Conservation (phyloP, 2,888 invertebrate genomes). For the Caenorhabditis sp. region DNA sequence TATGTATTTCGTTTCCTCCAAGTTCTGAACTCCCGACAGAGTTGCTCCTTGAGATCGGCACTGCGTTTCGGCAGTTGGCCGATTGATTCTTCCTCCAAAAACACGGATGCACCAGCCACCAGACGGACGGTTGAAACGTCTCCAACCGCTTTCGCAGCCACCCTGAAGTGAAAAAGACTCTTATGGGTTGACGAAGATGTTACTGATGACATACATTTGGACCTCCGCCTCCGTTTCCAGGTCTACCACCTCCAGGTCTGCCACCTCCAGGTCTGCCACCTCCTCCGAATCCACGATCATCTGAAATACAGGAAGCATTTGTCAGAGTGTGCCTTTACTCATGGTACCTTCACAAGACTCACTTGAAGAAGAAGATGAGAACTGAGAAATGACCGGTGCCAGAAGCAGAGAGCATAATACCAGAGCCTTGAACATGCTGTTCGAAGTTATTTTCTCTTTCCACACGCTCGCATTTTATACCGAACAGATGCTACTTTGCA, state of each 20-base stretch:
- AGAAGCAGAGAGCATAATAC: not conserved
- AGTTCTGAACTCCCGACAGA: slow-evolving; percentile 34
- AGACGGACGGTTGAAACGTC: slow-evolving; percentile 28
- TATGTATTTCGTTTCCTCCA: slow-evolving; percentile 16
- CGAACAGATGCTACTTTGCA: not conserved
- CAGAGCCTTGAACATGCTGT: not conserved
- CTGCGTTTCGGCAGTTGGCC: slow-evolving; percentile 5
- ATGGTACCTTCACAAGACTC: slow-evolving; percentile 42
- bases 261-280: slow-evolving; percentile 14
- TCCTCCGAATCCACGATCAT: slow-evolving; percentile 10
- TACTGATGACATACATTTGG: too few species aligned
- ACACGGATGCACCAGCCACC: slow-evolving; percentile 38
- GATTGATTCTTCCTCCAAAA: not conserved
- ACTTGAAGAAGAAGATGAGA: slow-evolving; percentile 14
- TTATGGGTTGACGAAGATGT: not conserved
- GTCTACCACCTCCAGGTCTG: not conserved
- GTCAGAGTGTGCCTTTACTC: not conserved
- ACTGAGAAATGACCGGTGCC: not conserved
- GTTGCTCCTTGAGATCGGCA: slow-evolving; percentile 19
- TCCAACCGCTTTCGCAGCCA: slow-evolving; percentile 35
- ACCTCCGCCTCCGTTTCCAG: not conserved
- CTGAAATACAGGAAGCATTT: too few species aligned
- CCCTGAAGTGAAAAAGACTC: slow-evolving; percentile 10
- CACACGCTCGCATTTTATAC: not conserved
- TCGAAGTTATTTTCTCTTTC: not conserved